Evolutionary conservation across 2,888 invertebrate genomes (phyloP), one percentile per base, ranked within the genome.

Genomic region (Himalopsyche anomala): DNA sequence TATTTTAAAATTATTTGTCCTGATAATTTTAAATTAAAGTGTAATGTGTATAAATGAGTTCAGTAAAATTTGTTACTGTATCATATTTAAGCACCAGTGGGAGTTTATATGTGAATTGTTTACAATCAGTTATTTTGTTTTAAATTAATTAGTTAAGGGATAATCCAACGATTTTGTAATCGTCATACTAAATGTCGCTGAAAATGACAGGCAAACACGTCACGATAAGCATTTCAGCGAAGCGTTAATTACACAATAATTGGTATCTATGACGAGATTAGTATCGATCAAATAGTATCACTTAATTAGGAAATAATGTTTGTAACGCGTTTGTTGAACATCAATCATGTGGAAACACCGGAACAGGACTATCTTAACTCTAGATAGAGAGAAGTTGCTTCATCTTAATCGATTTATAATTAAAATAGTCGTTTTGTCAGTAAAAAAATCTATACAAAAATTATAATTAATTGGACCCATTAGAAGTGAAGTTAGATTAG

Each of bases 181-280:
- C 38, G 11, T 74, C 74, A 38, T 74, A 36, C 28, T 69, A 28
- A 38, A 74, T 74, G 28, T 74, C 74, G 15, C 74, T 74, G 74
- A 74, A 74, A 74, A 38, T 74, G 74, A 74, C 38, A 38, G 74
- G 12, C 36, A 45, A 80, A 12, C 28, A 80, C 51, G 80, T 3
- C 80, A 80, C n/a, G 51, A 45, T 80, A 80, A 45, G 45, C 51
- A 80, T 74, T 36, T 36, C 80, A 80, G 45, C 15, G 42, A n/a
- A 42, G 80, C 80, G 84, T 84, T 84, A 84, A 84, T 84, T 84
- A 84, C 80, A 5, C 42, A 79, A 38, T 84, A 84, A 84, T 84
- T 84, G 36, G 28, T 84, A 54, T 80, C 80, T 84, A 84, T 36
- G 55, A 55, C 28, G 28, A 51, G 51, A 84, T 84, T 84, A 3